Evolutionary conservation across 2,797 vertebrate species (phyloP), one percentile per base, ranked within the genome.

Genomic region (Cottoperca gobio): DNA sequence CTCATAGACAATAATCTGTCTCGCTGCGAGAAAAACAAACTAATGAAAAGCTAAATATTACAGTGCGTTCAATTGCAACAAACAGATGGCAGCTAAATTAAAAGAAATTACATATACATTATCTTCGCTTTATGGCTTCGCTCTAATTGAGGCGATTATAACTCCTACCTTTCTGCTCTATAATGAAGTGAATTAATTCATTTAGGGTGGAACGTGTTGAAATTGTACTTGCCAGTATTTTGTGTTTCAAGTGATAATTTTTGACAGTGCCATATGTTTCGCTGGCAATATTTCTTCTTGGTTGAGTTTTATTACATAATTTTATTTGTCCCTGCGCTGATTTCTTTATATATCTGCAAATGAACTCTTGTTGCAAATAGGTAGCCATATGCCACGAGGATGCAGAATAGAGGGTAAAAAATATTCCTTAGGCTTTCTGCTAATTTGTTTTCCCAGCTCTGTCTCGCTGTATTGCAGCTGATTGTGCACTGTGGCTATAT

Each of bases 91-190:
- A 88, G 87, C 93, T 94, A 93, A 94, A 94, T 95, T 83, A 95
- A 95, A 94, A 93, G 92, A 94, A 95, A 95, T 95, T 94, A 94
- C 93, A 94, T 94, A 95, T 95, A 95, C 94, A 94, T 95, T 95
- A 94, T 94, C 91, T 86, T 94, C 88, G 81, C 92, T 95, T 95
- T 94, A 95, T 94, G 88, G 94, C 93, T 92, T 80, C 64, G 79
- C 89, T 88, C 92, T 95, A 95, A 95, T 95, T 94, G 92, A 93
- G 88, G 89, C 84, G 87, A 93, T 95, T 95, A 95, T 95, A 95
- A 94, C 91, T 91, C 82, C 90, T 95, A 95, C 93, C 94, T 95
- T 94, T 95, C 89, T 85, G 72, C 84, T 91, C 89, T 94, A 92
- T 95, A 95, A 94, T 95, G 93, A 95, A 93, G 92, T 88, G 88